A percentile compares a stretch with the other conserved stretches of the same genome.
Evolutionary conservation across 2,797 vertebrate species (phyloP).

Genomic region (Oreortyx pictus): DNA sequence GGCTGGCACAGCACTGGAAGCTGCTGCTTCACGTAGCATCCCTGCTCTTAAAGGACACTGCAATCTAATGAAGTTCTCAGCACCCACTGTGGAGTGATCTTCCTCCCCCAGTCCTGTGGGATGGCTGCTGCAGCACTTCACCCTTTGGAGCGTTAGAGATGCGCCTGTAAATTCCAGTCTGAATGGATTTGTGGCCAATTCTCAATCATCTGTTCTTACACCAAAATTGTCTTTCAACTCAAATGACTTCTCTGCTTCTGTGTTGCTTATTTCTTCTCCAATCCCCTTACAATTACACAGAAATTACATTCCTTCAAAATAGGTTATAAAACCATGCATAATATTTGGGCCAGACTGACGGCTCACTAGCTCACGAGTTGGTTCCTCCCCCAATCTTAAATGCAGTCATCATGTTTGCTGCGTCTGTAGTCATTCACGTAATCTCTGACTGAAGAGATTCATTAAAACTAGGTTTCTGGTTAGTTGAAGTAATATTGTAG

Average conservation of each 20-base stretch:
- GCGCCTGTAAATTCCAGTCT: conserved; percentile 26
- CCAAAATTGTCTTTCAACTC: conserved; percentile 52
- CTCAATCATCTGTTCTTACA: conserved; percentile 45
- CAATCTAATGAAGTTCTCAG: neutral
- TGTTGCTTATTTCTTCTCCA: conserved; percentile 48
- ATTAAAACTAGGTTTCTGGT: conserved; percentile 21
- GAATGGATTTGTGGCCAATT: neutral
- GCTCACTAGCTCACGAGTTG: neutral
- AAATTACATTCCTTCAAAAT: conserved; percentile 36
- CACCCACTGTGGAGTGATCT: neutral
- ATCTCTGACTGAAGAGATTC: conserved; percentile 42
- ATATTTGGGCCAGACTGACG: conserved; percentile 5
- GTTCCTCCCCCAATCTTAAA: conserved; percentile 19
- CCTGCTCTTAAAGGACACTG: neutral
- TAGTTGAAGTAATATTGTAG: neutral
- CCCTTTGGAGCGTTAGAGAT: neutral
- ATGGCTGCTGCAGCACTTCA: neutral
- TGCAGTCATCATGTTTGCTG: conserved; percentile 22
- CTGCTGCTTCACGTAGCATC: neutral
- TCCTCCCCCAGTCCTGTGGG: fast-evolving
- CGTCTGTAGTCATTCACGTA: conserved; percentile 49
- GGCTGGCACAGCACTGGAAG: neutral
- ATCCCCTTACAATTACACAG: conserved; percentile 40
- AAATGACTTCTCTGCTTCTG: conserved; percentile 28
- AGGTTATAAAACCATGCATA: conserved; percentile 20